phyloP scores from a whole-genome alignment of 30 jellyfish, hydroid and myxozoan species.

The Cassiopea andromeda region DNA sequence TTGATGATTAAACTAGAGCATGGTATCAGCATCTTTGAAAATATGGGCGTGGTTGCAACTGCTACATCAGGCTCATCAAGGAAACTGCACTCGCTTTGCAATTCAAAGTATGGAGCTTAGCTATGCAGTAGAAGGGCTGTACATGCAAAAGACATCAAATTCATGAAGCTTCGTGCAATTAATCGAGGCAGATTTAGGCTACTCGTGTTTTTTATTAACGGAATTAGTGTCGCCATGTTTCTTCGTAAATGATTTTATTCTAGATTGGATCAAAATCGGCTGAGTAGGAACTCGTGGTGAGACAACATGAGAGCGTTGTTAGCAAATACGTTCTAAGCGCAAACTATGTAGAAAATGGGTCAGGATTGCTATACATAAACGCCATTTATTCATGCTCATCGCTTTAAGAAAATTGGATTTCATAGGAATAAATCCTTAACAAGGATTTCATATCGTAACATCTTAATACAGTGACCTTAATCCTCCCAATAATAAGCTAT shows the following conservation, averaged over 20 bases:
- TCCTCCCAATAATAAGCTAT: slow-evolving; percentile 24
- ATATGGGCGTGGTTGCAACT: too few relatives aligned
- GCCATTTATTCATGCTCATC: slow-evolving; percentile 61
- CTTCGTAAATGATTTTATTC: not conserved
- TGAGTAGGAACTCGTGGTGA: slow-evolving; percentile 75
- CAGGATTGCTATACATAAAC: slow-evolving; percentile 50
- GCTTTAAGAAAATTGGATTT: slow-evolving; percentile 43
- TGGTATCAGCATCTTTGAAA: too few relatives aligned
- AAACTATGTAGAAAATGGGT: slow-evolving; percentile 26
- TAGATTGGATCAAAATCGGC: slow-evolving; percentile 56
- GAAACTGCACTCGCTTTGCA: not conserved
- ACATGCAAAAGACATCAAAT: not conserved
- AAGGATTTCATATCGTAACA: slow-evolving; percentile 61
- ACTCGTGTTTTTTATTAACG: not conserved
- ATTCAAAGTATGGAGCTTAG: not conserved
- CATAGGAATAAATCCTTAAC: slow-evolving; percentile 33
- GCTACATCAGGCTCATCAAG: not conserved
- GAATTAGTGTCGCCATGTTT: slow-evolving; percentile 2
- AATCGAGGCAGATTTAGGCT: slow-evolving; percentile 3
- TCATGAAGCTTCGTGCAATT: not conserved
- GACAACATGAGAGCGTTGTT: slow-evolving; percentile 42
- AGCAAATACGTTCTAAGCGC: slow-evolving; percentile 9
- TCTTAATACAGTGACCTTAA: slow-evolving; percentile 14
- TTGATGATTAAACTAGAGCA: too few relatives aligned
- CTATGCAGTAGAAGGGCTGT: not conserved